Percentiles rank a stretch among this genome's conserved stretches.
Conservation (phyloP, 2,797 vertebrate genomes). For the Aplochiton taeniatus region DNA sequence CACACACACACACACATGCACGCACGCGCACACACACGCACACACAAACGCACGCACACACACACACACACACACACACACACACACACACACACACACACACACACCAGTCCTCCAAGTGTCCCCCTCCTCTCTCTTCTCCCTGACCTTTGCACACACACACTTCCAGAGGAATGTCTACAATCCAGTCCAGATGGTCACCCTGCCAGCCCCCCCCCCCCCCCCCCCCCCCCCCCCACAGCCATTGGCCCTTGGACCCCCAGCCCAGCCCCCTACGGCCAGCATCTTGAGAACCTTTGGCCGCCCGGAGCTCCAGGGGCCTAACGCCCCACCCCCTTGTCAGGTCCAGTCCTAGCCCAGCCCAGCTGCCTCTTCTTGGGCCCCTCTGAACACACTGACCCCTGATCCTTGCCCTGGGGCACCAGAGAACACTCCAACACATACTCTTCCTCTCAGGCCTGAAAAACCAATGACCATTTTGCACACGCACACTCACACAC, state of each 20-base stretch:
- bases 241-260: slow-evolving; percentile 38
- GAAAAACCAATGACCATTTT: too few relatives aligned
- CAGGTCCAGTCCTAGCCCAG: background rate
- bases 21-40: slow-evolving; percentile 20
- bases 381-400: slow-evolving; percentile 58
- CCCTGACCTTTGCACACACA: slow-evolving; percentile 72
- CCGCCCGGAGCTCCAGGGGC: slow-evolving; percentile 39
- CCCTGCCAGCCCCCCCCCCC: slow-evolving; percentile 44
- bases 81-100: slow-evolving; percentile 10
- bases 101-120: slow-evolving; percentile 18
- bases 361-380: slow-evolving; percentile 24
- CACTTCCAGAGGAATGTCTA: slow-evolving; percentile 77
- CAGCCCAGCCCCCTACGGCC: slow-evolving; percentile 18
- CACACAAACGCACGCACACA: slow-evolving; percentile 17
- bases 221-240: slow-evolving; percentile 15
- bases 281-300: slow-evolving; percentile 51
- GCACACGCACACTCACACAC: slow-evolving; percentile 41
- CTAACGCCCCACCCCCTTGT: slow-evolving; percentile 34
- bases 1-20: slow-evolving; percentile 25
- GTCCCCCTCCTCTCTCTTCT: slow-evolving; percentile 44
- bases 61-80: slow-evolving; percentile 43
- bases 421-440: background rate
- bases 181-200: slow-evolving; percentile 81
- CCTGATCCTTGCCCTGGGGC: slow-evolving; percentile 52
- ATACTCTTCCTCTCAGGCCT: too few relatives aligned